Evolutionary conservation across 2,113 vertebrate genomes (phyloP), one percentile per base, ranked within the genome.

Genomic region (Puma concolor): DNA sequence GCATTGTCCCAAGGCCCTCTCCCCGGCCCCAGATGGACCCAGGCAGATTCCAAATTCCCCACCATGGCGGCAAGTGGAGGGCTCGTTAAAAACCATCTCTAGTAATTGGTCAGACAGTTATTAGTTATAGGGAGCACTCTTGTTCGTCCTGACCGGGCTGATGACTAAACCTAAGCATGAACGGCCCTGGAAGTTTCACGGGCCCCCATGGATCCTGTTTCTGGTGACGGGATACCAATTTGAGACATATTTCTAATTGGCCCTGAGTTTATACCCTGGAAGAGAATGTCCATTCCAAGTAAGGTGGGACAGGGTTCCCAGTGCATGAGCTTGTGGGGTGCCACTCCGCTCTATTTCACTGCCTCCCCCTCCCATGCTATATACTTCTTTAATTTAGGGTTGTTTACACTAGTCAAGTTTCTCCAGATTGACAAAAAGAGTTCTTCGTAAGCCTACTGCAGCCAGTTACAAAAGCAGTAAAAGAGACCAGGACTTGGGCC

Each of bases 341-440:
- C 48, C 33, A 5, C 60, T 84, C 60, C 10, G 41, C 31, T 15
- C 33, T n/a, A 1, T 54, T 82, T 64, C 5, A 4, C 50, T 9
- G 36, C 3, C 4, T 15, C 52, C 38, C 15, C 29, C 7, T 17
- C 54, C 52, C 79, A 0, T 33, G 31, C 83, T 38, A 50, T 29
- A 38, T 7, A 66, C 76, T 85, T 96, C 90, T 95, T 97, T 88
- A 66, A 69, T 84, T 96, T 57, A 83, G 87, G 80, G 88, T 95
- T 98, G 96, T 98, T 98, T 97, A 97, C 72, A 94, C 95, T 97
- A 52, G 96, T 98, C 97, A 91, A 97, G 96, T 97, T 96, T 98
- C 98, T 98, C 95, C 97, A 98, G 97, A 92, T 96, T 93, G 97
- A 94, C 95, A 88, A n/a, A 88, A 36, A 96, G 95, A 89, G 84